Base-by-base conservation (phyloP, 1,140 invertebrate genomes). In the Rhagoletis pomonella region DNA sequence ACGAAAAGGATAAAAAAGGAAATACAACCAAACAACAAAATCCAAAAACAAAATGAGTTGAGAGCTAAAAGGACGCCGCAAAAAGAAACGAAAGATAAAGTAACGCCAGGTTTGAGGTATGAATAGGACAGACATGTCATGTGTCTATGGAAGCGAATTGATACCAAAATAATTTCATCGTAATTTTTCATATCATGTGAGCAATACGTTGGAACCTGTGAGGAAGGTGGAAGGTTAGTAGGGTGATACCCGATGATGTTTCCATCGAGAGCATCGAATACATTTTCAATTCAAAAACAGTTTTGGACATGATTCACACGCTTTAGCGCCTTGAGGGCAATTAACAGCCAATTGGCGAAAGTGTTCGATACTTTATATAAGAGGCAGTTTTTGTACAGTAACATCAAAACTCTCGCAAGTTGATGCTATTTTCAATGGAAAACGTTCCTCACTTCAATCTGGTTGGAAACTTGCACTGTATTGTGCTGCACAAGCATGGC, bases 271-370 rank as follows among this genome's bases (percentile, higher is more conserved):
- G 47, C 47, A 44, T 17, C 19, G 44, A 47, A 73, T 47, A 73
- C 14, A 17, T 17, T 58, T 69, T 69, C 42, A 69, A 42, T 42
- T 55, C 17, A 55, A 10, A 55, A 50, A 6, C 44, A 47, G 19
- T 81, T 50, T 19, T 42, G 7, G 44, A 47, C 50, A 81, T 81
- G 19, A 47, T 81, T 81, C 12, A 81, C 47, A 81, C 47, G n/a
- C 44, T 81, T 81, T 55, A 81, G 44, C 73, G 73, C 73, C 73
- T 81, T 29, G 73, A 81, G 73, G 73, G 73, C 73, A 81, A 81
- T 81, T 81, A 81, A n/a, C 7, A 81, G 73, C 73, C 73, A 81
- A 81, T 81, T 81, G 73, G 73, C 73, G 73, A 9, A 81, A 55
- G 73, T 81, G 73, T 6, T 81, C 47, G 44, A 55, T 81, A 81